Evolutionary conservation across 2,797 vertebrate genomes (phyloP), one percentile per base, ranked within the genome.

Genomic region (Silurus aristotelis): DNA sequence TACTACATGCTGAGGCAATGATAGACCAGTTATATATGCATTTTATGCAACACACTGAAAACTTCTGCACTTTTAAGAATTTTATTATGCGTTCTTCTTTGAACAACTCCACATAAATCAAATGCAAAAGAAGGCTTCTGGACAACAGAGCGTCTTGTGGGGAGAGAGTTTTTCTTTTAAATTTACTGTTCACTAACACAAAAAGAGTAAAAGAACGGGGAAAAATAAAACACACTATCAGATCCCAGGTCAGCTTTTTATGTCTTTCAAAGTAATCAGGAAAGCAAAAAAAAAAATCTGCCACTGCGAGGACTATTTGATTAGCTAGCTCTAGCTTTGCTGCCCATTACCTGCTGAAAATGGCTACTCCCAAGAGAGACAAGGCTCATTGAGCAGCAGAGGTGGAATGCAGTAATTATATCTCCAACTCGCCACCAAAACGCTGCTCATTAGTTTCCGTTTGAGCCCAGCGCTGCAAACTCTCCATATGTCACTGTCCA

Each of bases 391-490:
- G 94, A 96, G 93, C 93, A 95, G 89, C 87, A 90, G 90, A 93
- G 93, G 93, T 94, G 93, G 92, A 86, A 92, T 92, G 93, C 88
- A 88, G 94, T 96, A 95, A 95, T 95, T 96, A 95, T 94, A 93
- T 93, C 91, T 93, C 91, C 91, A 91, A 88, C 93, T 92, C 92
- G 90, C 90, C 93, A 86, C 92, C 92, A 94, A 95, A 95, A 95
- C 90, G 89, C 91, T 94, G 92, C 92, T 91, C 93, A 95, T 96
- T 95, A 94, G 92, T 94, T 91, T 52, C 48, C 91, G 90, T 91
- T 92, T 86, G 86, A 84, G 80, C 80, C 81, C 84, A 87, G 89
- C 83, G 60, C 55, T 85, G 82, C 84, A 92, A 91, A 92, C 91
- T 93, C 87, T 82, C 88, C 76, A 92, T 92, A 89, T 90, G 92